Conservation (phyloP, 2,113 vertebrate genomes). For the Protomyctophum bolini region DNA sequence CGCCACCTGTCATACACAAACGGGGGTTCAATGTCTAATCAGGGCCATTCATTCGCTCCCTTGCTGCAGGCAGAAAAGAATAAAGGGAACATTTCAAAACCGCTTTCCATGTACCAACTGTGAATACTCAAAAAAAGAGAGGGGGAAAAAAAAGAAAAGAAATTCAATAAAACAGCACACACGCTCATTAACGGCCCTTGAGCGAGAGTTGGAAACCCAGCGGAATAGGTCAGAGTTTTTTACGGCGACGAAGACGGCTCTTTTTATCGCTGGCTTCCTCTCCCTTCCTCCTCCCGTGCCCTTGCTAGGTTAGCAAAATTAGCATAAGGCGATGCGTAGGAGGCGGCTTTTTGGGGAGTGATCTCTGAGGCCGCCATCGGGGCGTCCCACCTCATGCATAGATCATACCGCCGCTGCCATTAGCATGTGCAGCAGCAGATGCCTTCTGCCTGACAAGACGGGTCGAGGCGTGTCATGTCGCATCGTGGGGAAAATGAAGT, state of each 20-base stretch:
- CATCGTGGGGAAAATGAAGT: background rate
- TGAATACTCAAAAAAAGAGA: slow-evolving; percentile 25
- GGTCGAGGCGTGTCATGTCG: background rate
- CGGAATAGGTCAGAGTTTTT: slow-evolving; percentile 50
- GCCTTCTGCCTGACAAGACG: slow-evolving; percentile 10
- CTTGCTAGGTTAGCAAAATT: slow-evolving; percentile 59
- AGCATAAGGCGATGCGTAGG: slow-evolving; percentile 57
- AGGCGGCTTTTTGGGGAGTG: slow-evolving; percentile 50
- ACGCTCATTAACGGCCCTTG: slow-evolving; percentile 55
- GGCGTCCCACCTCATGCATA: slow-evolving; percentile 51
- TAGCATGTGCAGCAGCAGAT: slow-evolving; percentile 35
- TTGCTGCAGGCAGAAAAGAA: slow-evolving; percentile 32
- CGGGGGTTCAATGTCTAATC: slow-evolving; percentile 68
- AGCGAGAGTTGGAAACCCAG: slow-evolving; percentile 46
- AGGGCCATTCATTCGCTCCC: slow-evolving; percentile 57
- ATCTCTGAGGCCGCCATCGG: slow-evolving; percentile 32
- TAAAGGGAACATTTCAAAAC: slow-evolving; percentile 19
- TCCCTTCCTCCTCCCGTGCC: slow-evolving; percentile 13
- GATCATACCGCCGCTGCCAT: slow-evolving; percentile 25
- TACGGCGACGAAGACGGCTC: slow-evolving; percentile 34
- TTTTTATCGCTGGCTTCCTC: slow-evolving; percentile 28
- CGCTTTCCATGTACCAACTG: slow-evolving; percentile 35
- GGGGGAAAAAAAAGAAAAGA: too few relatives aligned
- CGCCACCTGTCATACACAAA: slow-evolving; percentile 72
- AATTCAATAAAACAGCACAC: slow-evolving; percentile 11